Evolutionary conservation across 1,140 invertebrate genomes (phyloP).

Genomic region (Papilio polyxenes): DNA sequence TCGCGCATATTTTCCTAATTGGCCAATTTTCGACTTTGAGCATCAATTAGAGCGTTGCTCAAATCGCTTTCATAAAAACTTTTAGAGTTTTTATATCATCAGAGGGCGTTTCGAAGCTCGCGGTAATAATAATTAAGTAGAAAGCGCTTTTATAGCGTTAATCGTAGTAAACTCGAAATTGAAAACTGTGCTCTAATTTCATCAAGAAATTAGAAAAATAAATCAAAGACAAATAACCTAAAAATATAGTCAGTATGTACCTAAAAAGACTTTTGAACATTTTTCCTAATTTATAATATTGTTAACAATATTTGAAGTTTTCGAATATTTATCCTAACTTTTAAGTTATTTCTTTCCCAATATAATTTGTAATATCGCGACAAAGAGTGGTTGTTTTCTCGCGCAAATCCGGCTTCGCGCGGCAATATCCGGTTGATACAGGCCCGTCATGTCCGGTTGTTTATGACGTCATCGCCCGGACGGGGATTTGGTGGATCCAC

Average conservation of each 20-base stretch:
- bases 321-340: background rate
- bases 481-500: slow-evolving; percentile 20
- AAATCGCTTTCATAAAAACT: slow-evolving; percentile 18
- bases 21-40: slow-evolving; percentile 17
- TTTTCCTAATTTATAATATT: too few relatives aligned
- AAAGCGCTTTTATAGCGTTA: background rate
- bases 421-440: slow-evolving; percentile 26
- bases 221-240: background rate
- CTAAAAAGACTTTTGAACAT: too few relatives aligned
- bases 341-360: background rate
- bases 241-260: too few relatives aligned
- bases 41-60: slow-evolving; percentile 18
- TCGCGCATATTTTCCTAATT: slow-evolving; percentile 22
- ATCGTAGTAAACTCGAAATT: background rate
- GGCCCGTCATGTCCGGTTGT: slow-evolving; percentile 22
- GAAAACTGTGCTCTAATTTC: background rate
- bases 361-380: slow-evolving; percentile 22
- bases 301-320: too few relatives aligned
- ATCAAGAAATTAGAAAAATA: background rate
- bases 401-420: slow-evolving; percentile 16
- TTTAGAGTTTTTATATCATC: slow-evolving; percentile 13
- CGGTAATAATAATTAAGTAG: slow-evolving; percentile 2
- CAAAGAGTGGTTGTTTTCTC: slow-evolving; percentile 18
- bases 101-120: background rate
- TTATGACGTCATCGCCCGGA: slow-evolving; percentile 15